phyloP scores from a whole-genome alignment of 2,113 vertebrate genomes.

The Euleptes europaea region DNA sequence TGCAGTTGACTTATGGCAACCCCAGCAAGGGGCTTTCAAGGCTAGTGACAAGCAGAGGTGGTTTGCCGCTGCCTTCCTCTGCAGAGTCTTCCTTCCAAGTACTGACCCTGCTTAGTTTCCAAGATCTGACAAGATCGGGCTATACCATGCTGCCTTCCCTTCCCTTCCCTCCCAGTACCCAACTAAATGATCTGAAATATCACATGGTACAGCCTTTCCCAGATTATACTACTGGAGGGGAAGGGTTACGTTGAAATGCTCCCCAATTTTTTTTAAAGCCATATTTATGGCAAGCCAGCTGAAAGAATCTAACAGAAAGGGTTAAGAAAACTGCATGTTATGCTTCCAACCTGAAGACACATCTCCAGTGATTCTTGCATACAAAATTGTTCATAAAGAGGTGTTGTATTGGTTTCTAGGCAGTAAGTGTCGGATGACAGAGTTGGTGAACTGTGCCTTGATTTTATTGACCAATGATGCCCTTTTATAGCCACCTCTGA shows the following conservation, averaged over 20 bases:
- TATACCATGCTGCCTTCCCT: too few species aligned
- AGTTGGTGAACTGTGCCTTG: conserved; percentile 31
- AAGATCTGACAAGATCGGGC: too few species aligned
- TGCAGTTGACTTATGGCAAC: too few species aligned
- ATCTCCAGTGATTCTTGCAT: not conserved
- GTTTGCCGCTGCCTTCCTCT: too few species aligned
- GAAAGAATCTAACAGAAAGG: not conserved
- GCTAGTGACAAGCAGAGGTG: too few species aligned
- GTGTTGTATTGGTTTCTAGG: not conserved
- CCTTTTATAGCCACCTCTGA: conserved; percentile 20
- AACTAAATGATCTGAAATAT: not conserved
- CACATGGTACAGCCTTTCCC: not conserved
- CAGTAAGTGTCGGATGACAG: not conserved
- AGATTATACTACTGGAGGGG: not conserved
- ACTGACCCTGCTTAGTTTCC: too few species aligned
- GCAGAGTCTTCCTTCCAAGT: too few species aligned
- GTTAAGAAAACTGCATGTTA: too few species aligned
- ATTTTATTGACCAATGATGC: conserved; percentile 37
- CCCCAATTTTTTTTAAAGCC: not conserved
- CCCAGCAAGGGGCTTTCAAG: too few species aligned
- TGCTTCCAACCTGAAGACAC: not conserved
- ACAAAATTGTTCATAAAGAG: not conserved
- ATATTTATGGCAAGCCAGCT: not conserved
- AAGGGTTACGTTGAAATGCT: not conserved
- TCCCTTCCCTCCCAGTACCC: not conserved